Evolutionary conservation across 92 coral and sea anemone genomes (phyloP).

Genomic region (Pocillopora meandrina): DNA sequence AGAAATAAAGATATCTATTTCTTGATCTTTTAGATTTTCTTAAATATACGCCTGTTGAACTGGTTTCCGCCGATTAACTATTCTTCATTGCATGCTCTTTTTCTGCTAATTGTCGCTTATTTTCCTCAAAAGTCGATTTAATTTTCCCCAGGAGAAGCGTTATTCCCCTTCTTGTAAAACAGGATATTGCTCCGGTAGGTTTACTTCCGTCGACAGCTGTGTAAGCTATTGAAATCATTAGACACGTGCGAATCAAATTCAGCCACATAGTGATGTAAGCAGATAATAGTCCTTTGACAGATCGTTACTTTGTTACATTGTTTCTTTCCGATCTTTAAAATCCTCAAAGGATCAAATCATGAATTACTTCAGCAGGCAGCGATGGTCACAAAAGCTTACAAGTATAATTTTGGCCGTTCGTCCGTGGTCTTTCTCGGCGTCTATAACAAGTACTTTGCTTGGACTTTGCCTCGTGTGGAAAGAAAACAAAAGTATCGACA

Average conservation of each 20-base stretch:
- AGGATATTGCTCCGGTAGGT: background rate
- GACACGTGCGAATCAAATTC: conserved; percentile 11
- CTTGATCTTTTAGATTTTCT: too few relatives aligned
- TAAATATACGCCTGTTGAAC: too few relatives aligned
- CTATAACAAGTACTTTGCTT: conserved; percentile 51
- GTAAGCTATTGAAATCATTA: background rate
- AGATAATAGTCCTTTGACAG: background rate
- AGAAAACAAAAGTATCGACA: conserved; percentile 42
- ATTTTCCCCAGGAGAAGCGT: background rate
- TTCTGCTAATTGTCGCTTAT: background rate
- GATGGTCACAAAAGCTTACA: conserved; percentile 36
- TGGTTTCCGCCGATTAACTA: background rate
- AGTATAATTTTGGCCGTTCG: conserved; percentile 47
- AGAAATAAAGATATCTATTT: too few relatives aligned
- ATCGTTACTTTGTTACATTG: background rate
- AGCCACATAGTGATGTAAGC: background rate
- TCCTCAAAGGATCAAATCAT: background rate
- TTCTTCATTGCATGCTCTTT: conserved; percentile 2
- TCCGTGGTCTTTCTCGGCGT: conserved; percentile 82
- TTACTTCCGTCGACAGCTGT: background rate
- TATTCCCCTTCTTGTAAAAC: background rate
- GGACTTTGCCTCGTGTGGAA: conserved; percentile 70
- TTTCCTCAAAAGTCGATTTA: background rate
- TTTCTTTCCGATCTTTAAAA: background rate
- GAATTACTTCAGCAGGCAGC: background rate